Base-by-base conservation (phyloP, 1,140 invertebrate species). In the Leptinotarsa lineolata region DNA sequence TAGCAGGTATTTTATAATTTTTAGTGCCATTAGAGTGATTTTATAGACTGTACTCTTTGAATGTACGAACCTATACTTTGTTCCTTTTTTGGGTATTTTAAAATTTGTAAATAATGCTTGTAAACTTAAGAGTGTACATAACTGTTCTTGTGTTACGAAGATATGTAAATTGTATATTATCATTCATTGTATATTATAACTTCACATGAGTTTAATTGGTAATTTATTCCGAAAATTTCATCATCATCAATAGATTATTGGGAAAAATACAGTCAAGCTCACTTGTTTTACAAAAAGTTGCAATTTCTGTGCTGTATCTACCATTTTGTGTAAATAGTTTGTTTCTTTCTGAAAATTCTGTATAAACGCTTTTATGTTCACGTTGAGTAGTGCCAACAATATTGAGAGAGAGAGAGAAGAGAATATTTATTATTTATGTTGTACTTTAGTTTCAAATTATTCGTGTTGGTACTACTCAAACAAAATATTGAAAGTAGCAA, bases 141-240 rank as follows among this genome's bases (percentile, higher is more conserved):
- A 39, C 69, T 60, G 67, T 76, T 76, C 66, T 72, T 64, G 68
- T 70, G 64, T 76, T 24, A 60, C 13, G 24, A 64, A 69, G 63
- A 74, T 59, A n/a, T 74, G 74, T 76, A 76, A 76, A 76, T 76
- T 76, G 74, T 76, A 76, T 73, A 76, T 73, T 72, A 72, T 61
- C 72, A 61, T 70, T 39, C 63, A 68, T 22, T 75, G 74, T 75
- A 75, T 75, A 75, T 75, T 72, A 54, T 58, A 63, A 63, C 4
- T 18, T 63, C 20, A 15, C 61, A 22, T 22, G 20, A 63, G 63
- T 63, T 63, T 15, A 30, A 30, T 63, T 63, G 61, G 24, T 15
- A 63, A 63, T 15, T 63, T 63, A 21, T 63, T 63, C 61, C 4
- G 3, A 63, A 24, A 63, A 63, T 63, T 15, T 65, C 30, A 39